These are phyloP conservation scores for Pteronotus mesoamericanus DNA, from an alignment of 2,797 vertebrate species.

Conservation along the genomic window DNA sequence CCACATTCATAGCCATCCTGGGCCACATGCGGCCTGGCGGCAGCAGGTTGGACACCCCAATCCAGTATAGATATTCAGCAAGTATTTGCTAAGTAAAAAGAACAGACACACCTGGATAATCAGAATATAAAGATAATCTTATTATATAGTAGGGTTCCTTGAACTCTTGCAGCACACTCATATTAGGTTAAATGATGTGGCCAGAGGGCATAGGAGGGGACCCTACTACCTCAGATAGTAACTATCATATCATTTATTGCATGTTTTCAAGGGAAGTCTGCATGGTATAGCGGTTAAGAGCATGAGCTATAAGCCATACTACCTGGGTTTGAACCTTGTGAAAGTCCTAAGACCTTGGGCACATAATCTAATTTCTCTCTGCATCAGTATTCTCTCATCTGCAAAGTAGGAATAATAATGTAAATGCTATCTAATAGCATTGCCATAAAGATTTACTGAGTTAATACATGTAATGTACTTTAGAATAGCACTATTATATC, in stretches of 20 bases:
- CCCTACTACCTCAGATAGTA: not conserved
- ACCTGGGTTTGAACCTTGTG: not conserved
- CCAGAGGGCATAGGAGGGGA: not conserved
- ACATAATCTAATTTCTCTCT: not conserved
- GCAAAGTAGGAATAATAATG: not conserved
- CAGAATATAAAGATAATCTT: not conserved
- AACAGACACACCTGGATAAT: not conserved
- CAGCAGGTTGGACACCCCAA: no score
- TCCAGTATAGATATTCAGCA: not conserved
- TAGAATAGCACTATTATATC: not conserved
- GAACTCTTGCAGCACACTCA: not conserved
- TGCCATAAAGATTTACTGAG: not conserved
- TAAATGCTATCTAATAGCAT: not conserved
- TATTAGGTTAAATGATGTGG: not conserved
- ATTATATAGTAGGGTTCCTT: not conserved
- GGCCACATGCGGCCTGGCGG: no score
- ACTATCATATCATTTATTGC: not conserved
- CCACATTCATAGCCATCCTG: no score
- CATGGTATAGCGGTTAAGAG: not conserved
- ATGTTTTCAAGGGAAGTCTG: not conserved
- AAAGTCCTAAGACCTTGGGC: not conserved
- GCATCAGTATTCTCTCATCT: not conserved
- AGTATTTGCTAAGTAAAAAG: conserved; percentile 14
- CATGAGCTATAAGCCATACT: not conserved
- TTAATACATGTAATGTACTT: not conserved